phyloP scores from a whole-genome alignment of 2,113 vertebrate species.

The Pan troglodytes region NHGRI_mPanTro3-v2.1_pri NC_086016.1:47228501-47229000 shows the following conservation, averaged over 20 bases:
- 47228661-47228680: not conserved
- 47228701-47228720: not conserved
- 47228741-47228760: not conserved
- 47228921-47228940: not conserved
- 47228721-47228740: too few species aligned
- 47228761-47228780: not conserved
- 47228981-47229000: not conserved
- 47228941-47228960: not conserved
- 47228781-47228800: not conserved
- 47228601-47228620: not conserved
- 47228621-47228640: not conserved
- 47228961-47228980: not conserved
- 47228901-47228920: not conserved
- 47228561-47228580: fast-evolving
- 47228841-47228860: not conserved
- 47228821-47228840: not conserved
- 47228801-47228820: fast-evolving
- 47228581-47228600: fast-evolving
- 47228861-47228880: not conserved
- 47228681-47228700: too few species aligned
- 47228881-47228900: not conserved
- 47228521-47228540: not conserved
- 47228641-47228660: too few species aligned
- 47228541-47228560: not conserved
- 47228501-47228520: not conserved